Base-by-base conservation (phyloP, 2,113 vertebrate genomes). In the Charadrius vociferus region DNA sequence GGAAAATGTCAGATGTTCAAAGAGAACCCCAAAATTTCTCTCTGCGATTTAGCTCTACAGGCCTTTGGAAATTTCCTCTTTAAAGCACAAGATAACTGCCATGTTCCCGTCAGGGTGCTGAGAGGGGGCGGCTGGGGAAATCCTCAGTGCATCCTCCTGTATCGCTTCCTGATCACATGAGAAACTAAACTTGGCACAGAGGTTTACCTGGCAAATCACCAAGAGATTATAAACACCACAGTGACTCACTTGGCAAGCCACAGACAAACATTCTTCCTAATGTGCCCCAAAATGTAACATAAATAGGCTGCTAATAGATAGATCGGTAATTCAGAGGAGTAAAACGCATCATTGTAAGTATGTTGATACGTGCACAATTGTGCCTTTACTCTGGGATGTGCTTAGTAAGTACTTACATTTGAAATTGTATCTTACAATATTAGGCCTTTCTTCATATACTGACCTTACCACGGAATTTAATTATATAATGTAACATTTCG, bases 201-300 rank as follows among this genome's bases (percentile, higher is more conserved):
- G 24, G 8, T 30, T 91, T 41, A 62, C 65, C 88, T 97, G 92
- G 85, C 79, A 94, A 47, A 63, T 70, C 58, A 74, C 91, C 88
- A 90, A 58, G 63, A 94, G 68, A 85, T 93, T 55, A 77, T 55
- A 93, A 93, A 84, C 81, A 88, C 75, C 58, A 4, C 34, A 91
- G 52, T 32, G 32, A 94, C 68, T 96, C 55, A 49, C 89, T 96
- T 95, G 86, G 93, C 86, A 94, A 94, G 29, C 50, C 55, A 86
- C n/a, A 37, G 58, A 55, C 67, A 68, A 62, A 41, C 49, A 58
- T 74, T 92, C 82, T 30, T 93, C 73, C 72, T 88, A 45, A 74
- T 30, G 43, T 30, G 34, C 56, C 82, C 82, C 47, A 52, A 91
- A 93, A 39, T 49, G 50, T 18, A 91, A 75, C 30, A 56, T 17